Percentiles rank a stretch among this genome's conserved stretches.
These are phyloP conservation scores for Pristiophorus japonicus DNA, from an alignment of 2,113 vertebrate species.

Conservation along the genomic window DNA sequence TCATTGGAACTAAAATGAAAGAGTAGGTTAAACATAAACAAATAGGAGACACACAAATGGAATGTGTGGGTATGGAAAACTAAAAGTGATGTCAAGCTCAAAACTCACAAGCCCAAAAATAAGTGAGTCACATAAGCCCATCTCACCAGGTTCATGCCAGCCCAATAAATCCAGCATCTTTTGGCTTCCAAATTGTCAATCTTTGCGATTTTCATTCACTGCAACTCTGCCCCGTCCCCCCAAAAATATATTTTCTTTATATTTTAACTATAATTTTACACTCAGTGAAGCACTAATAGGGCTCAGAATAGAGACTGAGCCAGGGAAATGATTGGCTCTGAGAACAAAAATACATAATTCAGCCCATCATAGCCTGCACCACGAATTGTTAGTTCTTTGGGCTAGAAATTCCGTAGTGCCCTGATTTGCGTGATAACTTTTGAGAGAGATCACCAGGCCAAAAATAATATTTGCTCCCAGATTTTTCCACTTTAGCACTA, in stretches of 20 bases:
- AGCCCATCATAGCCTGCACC: background rate
- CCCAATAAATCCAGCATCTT: background rate
- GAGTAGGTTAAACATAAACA: background rate
- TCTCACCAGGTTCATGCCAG: background rate
- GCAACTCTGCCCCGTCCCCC: background rate
- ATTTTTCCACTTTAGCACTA: too few relatives aligned
- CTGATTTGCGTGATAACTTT: too few relatives aligned
- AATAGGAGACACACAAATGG: background rate
- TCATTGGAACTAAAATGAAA: background rate
- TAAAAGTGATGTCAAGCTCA: background rate
- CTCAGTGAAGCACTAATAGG: background rate
- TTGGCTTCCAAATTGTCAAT: background rate
- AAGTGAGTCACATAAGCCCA: background rate
- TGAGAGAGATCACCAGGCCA: too few relatives aligned
- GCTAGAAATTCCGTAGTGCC: too few relatives aligned
- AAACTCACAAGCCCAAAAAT: background rate
- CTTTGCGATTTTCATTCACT: background rate
- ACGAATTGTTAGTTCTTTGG: too few relatives aligned
- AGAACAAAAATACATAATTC: too few relatives aligned
- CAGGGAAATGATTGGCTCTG: too few relatives aligned
- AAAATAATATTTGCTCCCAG: too few relatives aligned
- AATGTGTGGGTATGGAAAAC: background rate
- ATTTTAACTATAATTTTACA: background rate
- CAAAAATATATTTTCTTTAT: background rate
- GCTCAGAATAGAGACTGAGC: background rate